These are phyloP conservation scores for Mormyrus hasselquistii DNA, from an alignment of 2,797 vertebrate species.

Conservation along the genomic window DNA sequence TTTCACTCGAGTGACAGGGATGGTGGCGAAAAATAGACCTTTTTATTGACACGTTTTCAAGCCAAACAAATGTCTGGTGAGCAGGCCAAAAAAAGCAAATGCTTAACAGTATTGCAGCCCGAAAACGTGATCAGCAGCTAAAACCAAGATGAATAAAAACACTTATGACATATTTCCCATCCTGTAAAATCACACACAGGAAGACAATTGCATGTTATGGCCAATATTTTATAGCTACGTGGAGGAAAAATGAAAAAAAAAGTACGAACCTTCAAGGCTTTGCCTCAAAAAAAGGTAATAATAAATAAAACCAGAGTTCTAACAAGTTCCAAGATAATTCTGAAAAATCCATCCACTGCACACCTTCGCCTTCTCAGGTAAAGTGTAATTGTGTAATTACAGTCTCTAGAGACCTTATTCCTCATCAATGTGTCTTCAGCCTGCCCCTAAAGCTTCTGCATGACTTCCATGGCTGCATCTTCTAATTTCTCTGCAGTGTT, in stretches of 20 bases:
- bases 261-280: neutral
- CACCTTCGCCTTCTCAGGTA: neutral
- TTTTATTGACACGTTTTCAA: slow-evolving; percentile 3
- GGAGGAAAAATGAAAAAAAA: neutral
- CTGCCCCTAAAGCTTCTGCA: neutral
- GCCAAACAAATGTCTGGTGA: neutral
- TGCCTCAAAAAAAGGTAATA: neutral
- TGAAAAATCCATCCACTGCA: neutral
- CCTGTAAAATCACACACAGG: neutral
- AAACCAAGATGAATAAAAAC: neutral
- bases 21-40: neutral
- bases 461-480: neutral
- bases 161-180: neutral
- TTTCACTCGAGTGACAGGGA: neutral
- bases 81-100: neutral
- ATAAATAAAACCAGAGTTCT: neutral
- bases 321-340: neutral
- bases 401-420: neutral
- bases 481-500: neutral
- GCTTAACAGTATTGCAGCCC: slow-evolving; percentile 1
- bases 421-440: neutral
- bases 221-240: neutral
- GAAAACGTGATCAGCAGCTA: neutral
- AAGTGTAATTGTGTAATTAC: neutral
- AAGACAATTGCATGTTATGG: neutral